Base-by-base conservation (phyloP, 1,140 invertebrate genomes). In the Ylistrum balloti region DNA sequence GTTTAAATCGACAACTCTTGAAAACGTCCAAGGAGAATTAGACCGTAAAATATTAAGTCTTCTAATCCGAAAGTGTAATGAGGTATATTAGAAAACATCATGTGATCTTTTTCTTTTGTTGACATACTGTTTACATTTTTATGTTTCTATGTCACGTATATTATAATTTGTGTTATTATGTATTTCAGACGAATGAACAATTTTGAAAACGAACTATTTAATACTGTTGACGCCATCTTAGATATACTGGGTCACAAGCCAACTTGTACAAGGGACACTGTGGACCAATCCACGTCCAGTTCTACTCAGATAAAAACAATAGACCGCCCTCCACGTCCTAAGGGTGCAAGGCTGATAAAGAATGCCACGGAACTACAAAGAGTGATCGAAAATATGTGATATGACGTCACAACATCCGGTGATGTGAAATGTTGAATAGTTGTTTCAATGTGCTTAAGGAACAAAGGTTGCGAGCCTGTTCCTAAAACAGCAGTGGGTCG, bases 191-290 rank as follows among this genome's bases (percentile, higher is more conserved):
- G 95, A 87, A 96, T 96, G 95, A 92, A 94, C 33, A 94, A 93
- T 88, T 96, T 96, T 92, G 95, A 96, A 91, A 93, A 92, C 34
- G 94, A 96, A n/a, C 92, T 96, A 15, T 95, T 93, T 90, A 93
- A 91, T 13, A 96, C 95, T 9, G 95, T 96, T 9, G 95, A 96
- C 90, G 93, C 94, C 88, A 96, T 96, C 87, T 88, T 96, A 34
- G 92, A 93, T 35, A 91, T 96, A 74, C 93, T 96, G 5, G 95
- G 95, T 87, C 95, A 96, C 17, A 95, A 94, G 86, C 95, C 95
- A 38, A 92, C 92, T 89, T 89, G 90, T 38, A 93, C 92, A 38
- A 88, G 85, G 86, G 91, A 91, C 33, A 86, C 89, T n/a, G 20
- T 45, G 0, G 91, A 92, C 17, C 34, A 85, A 86, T 48, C 87